Conservation (phyloP, 2,797 vertebrate species). For the Sternotherus odoratus region DNA sequence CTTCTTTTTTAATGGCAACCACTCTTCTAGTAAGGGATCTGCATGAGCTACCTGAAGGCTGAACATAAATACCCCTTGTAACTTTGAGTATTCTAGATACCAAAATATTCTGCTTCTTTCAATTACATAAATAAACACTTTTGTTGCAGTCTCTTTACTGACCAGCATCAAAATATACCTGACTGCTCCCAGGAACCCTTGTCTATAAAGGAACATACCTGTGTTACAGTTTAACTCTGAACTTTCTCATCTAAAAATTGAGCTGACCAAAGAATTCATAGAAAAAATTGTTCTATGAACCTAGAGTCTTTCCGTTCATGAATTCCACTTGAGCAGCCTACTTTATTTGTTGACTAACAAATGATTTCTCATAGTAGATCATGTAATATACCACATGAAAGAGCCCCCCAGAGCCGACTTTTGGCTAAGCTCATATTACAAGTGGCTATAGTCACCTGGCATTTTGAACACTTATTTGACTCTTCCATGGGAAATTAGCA, state of each 20-base stretch:
- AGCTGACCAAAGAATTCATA: neutral
- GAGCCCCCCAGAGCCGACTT: too few relatives aligned
- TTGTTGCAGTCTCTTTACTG: neutral
- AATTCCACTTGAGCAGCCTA: neutral
- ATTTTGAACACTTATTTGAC: neutral
- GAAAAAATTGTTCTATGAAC: neutral
- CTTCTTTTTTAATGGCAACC: neutral
- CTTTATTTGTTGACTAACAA: neutral
- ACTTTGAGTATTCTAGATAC: neutral
- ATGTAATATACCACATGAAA: neutral
- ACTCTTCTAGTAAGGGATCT: neutral
- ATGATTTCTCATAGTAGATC: neutral
- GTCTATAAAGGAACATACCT: neutral
- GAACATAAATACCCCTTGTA: neutral
- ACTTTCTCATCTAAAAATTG: neutral
- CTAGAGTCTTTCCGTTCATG: neutral
- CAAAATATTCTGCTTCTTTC: neutral
- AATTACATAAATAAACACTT: neutral
- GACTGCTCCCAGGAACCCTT: neutral
- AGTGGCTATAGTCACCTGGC: neutral
- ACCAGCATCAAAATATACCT: neutral
- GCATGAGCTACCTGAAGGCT: neutral
- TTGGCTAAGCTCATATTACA: neutral
- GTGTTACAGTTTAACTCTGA: neutral
- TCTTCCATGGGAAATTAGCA: neutral